A percentile compares a stretch with the other conserved stretches of the same genome.
Conservation (phyloP, 1,140 invertebrate genomes). For the Lysiphlebus fabarum region DNA sequence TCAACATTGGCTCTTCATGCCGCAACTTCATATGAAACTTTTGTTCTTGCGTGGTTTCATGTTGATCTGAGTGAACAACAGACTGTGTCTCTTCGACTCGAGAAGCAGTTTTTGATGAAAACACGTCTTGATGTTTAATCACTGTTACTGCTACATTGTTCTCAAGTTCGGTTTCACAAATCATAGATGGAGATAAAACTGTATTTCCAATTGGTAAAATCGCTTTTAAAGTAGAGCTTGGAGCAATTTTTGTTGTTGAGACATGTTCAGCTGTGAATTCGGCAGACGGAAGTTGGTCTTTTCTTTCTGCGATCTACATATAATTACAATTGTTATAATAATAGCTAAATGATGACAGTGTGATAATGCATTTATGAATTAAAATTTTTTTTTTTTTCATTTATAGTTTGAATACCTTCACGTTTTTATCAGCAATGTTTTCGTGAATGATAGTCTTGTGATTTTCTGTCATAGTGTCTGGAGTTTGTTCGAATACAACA, state of each 20-base stretch:
- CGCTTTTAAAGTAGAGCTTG: slow-evolving; percentile 42
- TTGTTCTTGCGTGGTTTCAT: slow-evolving; percentile 52
- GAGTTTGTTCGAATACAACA: slow-evolving; percentile 68
- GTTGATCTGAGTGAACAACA: slow-evolving; percentile 43
- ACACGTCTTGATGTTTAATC: slow-evolving; percentile 24
- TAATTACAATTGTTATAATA: slow-evolving; percentile 17
- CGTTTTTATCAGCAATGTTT: slow-evolving; percentile 51
- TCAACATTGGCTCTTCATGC: slow-evolving; percentile 43
- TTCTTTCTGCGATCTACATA: slow-evolving; percentile 42
- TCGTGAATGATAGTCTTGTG: slow-evolving; percentile 66
- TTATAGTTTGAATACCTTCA: slow-evolving; percentile 38
- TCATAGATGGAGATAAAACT: slow-evolving; percentile 30
- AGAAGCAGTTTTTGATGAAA: slow-evolving; percentile 35
- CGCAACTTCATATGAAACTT: slow-evolving; percentile 55
- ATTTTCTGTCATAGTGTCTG: slow-evolving; percentile 65
- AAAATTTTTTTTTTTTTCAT: neutral
- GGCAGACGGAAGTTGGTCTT: slow-evolving; percentile 42
- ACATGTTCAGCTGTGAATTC: slow-evolving; percentile 44
- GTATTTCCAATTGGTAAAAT: slow-evolving; percentile 25
- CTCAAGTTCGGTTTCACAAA: slow-evolving; percentile 38
- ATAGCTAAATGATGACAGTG: neutral
- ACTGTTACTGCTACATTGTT: neutral
- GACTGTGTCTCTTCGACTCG: slow-evolving; percentile 36
- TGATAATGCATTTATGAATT: neutral
- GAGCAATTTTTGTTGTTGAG: slow-evolving; percentile 47